Base-by-base conservation (phyloP, 2,888 invertebrate species). In the Chloroclystis v-ata region DNA sequence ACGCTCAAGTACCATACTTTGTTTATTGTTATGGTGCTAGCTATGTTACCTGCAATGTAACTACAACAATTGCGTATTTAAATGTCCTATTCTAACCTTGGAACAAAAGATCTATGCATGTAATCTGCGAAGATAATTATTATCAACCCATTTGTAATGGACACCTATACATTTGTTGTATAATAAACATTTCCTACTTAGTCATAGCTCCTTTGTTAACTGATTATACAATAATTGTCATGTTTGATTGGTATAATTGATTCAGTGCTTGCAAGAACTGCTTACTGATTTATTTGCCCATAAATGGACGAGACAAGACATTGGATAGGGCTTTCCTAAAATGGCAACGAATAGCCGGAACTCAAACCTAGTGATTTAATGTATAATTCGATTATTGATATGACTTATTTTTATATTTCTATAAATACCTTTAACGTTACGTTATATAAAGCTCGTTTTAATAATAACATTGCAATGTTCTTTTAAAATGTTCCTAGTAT, bases 291-390 rank as follows among this genome's bases (percentile, higher is more conserved):
- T 74, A 76, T 79, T 73, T 79, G 66, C 67, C 83, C 80, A 67
- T 79, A 78, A 63, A 71, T 68, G 82, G 83, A 43, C 55, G 69
- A 52, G 61, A 56, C 68, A 69, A 52, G 61, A 56, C 68, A 78
- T 77, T 63, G 78, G 75, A 74, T 72, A 54, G 52, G 60, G 51
- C 60, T 59, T 38, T 60, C 60, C 37, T 58, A 72, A 76, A 71
- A 82, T 71, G 81, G 80, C 63, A 73, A 74, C 73, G 72, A 76
- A 80, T 81, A 4, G 78, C 75, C 78, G 78, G 83, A 82, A 82
- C 75, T 75, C 56, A 46, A 67, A 59, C 67, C 69, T 46, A n/a
- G n/a, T n/a, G n/a, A n/a, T n/a, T n/a, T n/a, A n/a, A n/a, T n/a
- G n/a, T n/a, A n/a, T n/a, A n/a, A n/a, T n/a, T n/a, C n/a, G n/a